phyloP scores from a whole-genome alignment of 37 sponge, comb jelly and placozoan species.

The Spongilla lacustris region DNA sequence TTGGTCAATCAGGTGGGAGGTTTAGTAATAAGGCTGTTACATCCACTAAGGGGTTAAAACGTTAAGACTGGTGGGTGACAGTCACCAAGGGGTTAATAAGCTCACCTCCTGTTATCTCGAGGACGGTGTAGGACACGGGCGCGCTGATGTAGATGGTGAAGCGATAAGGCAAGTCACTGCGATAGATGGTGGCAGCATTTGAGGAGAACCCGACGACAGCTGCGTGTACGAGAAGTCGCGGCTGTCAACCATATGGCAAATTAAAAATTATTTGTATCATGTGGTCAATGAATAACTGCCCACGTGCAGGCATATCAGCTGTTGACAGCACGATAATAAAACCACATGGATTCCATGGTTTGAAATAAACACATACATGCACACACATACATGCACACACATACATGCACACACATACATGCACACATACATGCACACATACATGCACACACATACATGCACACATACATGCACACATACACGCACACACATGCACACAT shows the following conservation, averaged over 20 bases:
- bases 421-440: neutral
- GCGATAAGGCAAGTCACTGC: neutral
- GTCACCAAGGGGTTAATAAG: neutral
- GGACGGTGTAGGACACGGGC: neutral
- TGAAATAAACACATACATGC: no score
- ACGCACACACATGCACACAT: no score
- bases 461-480: no score
- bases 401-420: constrained; percentile 6
- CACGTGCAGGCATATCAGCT: neutral
- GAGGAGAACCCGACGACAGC: neutral
- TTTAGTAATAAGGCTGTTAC: no score
- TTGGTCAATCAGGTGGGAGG: no score
- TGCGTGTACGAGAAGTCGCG: neutral
- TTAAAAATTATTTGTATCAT: no score
- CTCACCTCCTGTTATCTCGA: neutral
- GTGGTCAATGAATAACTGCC: neutral
- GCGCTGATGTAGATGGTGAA: neutral
- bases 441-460: no score
- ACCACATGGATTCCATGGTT: neutral
- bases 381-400: no score
- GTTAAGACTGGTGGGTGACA: neutral
- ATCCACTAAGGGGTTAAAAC: no score
- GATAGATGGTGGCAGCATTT: neutral
- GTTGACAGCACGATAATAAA: neutral
- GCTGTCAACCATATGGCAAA: neutral